Base-by-base conservation (phyloP, 2,888 invertebrate genomes). In the Megamerina dolium region DNA sequence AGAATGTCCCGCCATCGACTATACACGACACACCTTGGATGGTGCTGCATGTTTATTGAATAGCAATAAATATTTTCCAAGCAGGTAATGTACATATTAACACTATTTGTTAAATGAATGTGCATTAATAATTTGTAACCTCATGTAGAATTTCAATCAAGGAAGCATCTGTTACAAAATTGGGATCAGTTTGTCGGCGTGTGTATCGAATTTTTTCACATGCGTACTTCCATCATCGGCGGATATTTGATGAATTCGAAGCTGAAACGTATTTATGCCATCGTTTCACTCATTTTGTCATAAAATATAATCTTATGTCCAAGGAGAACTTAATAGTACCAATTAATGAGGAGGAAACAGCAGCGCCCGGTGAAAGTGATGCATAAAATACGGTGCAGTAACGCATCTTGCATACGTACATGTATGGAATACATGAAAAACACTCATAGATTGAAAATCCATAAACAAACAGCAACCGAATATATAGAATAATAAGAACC, bases 161-260 rank as follows among this genome's bases (percentile, higher is more conserved):
- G 73, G 99, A 99, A 70, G 93, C 97, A 12, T 97, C 97, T 23
- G 94, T 99, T 53, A 90, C 94, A 38, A 99, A 99, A 75, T 76
- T 99, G 60, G 97, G 97, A 38, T 97, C 97, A 32, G 97, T 99
- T 9, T 99, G 99, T 73, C 82, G 99, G 60, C 81, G 99, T 60
- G 97, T 99, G 2, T 99, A 99, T 73, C 83, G 99, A 75, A 99
- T 99, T 70, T 99, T 99, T 74, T 97, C 97, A 37, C 99, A 99
- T 75, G 97, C 99, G 23, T 99, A 94, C 73, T 99, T 93, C 73
- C 99, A 99, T 74, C 99, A 99, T 73, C 80, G 92, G 59, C 80
- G 84, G 56, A 86, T 97, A 70, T 99, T 97, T 76, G 96, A 99
- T 75, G 89, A 93, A 56, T 99, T 97, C 75, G 99, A 99, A 80